These are phyloP conservation scores for Pseudopipra pipra DNA, from an alignment of 2,113 vertebrate genomes.

Conservation along the genomic window DNA sequence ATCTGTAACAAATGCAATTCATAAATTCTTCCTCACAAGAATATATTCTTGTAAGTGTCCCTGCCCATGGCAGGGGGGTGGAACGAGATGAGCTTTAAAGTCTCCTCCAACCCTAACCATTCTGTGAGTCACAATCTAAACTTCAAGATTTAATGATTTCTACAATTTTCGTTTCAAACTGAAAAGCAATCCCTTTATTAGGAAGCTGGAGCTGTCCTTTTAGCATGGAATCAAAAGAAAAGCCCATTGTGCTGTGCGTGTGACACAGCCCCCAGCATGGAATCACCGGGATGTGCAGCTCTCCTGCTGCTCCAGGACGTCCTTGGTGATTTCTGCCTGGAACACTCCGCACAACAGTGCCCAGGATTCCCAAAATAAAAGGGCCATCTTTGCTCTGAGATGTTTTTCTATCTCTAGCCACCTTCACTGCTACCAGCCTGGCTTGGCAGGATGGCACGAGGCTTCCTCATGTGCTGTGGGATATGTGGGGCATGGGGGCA, in stretches of 20 bases:
- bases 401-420: not conserved
- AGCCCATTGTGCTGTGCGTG: accelerated
- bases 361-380: not conserved
- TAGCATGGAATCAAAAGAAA: not conserved
- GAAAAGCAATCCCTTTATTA: not conserved
- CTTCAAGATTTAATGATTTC: not conserved
- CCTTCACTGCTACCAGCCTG: not conserved
- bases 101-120: not conserved
- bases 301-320: not conserved
- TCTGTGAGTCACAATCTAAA: not conserved
- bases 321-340: not conserved
- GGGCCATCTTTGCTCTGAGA: not conserved
- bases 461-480: not conserved
- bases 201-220: not conserved
- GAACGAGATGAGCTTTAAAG: not conserved
- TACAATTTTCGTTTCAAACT: not conserved
- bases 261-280: not conserved
- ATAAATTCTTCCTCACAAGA: not conserved
- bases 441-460: conserved; percentile 48
- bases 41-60: accelerated
- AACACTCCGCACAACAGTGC: accelerated
- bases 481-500: not conserved
- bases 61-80: not conserved
- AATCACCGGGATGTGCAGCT: not conserved
- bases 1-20: not conserved